These are phyloP conservation scores for Drosophila nr. medialis DNA, from an alignment of 2,888 invertebrate genomes.

Conservation along the genomic window DNA sequence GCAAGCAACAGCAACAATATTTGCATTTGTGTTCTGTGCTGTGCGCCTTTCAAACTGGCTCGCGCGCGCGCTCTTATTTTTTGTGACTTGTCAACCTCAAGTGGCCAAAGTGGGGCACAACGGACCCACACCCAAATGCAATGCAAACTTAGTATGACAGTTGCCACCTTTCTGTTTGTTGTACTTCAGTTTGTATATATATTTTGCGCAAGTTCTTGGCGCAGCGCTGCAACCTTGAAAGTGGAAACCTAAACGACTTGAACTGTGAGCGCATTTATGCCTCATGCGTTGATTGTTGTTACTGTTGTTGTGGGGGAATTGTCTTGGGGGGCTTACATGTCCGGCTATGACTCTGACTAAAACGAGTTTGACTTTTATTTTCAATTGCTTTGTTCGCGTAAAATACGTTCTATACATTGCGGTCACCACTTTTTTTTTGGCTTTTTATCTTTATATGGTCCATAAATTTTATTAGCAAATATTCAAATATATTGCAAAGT, in stretches of 20 bases:
- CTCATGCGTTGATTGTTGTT: slow-evolving; percentile 39
- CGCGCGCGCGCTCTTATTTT: background rate
- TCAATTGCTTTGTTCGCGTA: slow-evolving; percentile 30
- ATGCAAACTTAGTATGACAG: slow-evolving; percentile 27
- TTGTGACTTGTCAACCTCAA: slow-evolving; percentile 55
- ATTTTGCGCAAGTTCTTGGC: slow-evolving; percentile 67
- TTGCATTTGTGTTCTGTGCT: slow-evolving; percentile 39
- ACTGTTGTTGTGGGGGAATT: slow-evolving; percentile 1
- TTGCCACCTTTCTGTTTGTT: slow-evolving; percentile 47
- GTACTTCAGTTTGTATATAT: slow-evolving; percentile 24
- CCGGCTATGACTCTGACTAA: slow-evolving; percentile 53
- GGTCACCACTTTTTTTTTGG: slow-evolving; percentile 39
- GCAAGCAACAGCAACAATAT: slow-evolving; percentile 6
- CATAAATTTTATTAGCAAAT: slow-evolving; percentile 46
- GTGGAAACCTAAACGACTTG: slow-evolving; percentile 61
- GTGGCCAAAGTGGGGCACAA: slow-evolving; percentile 52
- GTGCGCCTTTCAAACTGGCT: slow-evolving; percentile 49
- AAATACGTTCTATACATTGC: slow-evolving; percentile 55
- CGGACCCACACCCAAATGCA: slow-evolving; percentile 69
- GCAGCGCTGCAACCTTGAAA: slow-evolving; percentile 71
- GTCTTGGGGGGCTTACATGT: slow-evolving; percentile 53
- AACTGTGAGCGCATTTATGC: slow-evolving; percentile 50
- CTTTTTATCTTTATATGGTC: slow-evolving; percentile 26
- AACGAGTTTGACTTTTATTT: slow-evolving; percentile 61
- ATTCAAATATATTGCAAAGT: slow-evolving; percentile 14